These are phyloP conservation scores for Operophtera brumata DNA, from an alignment of 2,888 invertebrate species.

Conservation along the genomic window DNA sequence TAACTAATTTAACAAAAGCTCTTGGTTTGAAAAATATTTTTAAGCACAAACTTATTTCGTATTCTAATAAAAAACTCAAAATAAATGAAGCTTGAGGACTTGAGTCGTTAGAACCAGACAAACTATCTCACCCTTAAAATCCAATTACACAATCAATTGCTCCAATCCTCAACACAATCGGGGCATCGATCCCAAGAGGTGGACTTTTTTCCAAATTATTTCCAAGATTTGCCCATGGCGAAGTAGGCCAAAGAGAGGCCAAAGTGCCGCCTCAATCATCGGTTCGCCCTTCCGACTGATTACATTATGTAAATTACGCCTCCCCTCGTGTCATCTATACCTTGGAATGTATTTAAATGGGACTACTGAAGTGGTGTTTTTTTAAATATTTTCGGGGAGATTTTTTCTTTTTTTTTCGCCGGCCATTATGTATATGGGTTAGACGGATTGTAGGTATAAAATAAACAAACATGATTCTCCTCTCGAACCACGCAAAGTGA, in stretches of 20 bases:
- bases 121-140: conserved; percentile 24
- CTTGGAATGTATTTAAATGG: conserved; percentile 33
- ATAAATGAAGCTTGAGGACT: background rate
- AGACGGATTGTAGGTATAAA: too few relatives aligned
- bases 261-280: conserved; percentile 56
- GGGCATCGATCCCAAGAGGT: conserved; percentile 15
- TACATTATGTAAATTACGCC: conserved; percentile 60
- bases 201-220: conserved; percentile 19
- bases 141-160: conserved; percentile 26
- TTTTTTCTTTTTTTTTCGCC: background rate
- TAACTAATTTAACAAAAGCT: too few relatives aligned
- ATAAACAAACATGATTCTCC: too few relatives aligned
- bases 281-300: conserved; percentile 54
- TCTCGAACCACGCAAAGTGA: too few relatives aligned
- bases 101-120: conserved; percentile 3
- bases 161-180: conserved; percentile 20
- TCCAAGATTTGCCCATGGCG: conserved; percentile 25
- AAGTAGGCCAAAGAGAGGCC: conserved; percentile 46
- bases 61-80: background rate
- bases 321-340: conserved; percentile 52
- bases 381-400: background rate
- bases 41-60: too few relatives aligned
- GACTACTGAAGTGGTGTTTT: conserved; percentile 20
- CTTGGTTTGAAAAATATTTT: too few relatives aligned
- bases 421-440: too few relatives aligned